Evolutionary conservation across 2,797 vertebrate genomes (phyloP), one percentile per base, ranked within the genome.

Genomic region (Diplodus sargus): DNA sequence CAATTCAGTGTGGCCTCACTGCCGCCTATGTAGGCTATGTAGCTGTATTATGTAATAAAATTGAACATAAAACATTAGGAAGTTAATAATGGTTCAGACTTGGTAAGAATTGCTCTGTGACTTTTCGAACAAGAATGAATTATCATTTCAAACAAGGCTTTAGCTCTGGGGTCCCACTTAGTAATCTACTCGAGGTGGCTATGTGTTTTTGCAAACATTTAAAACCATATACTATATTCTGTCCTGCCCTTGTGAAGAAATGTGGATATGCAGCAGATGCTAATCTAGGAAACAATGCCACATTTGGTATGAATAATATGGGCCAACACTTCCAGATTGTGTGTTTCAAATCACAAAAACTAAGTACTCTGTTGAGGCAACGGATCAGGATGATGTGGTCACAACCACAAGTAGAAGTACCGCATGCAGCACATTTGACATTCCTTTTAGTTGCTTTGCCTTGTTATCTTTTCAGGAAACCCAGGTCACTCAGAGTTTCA

Each of bases 391-490:
- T 43, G 2, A 3, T 30, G 49, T 12, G 45, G 45, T 4, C 58
- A 16, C 34, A 57, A 52, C 20, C 18, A 18, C 12, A 45, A 18
- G 12, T 63, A 13, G 28, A 39, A 23, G 48, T 30, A 63, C 28
- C 18, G 71, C 25, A 10, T 57, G 39, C n/a, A 42, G 28, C 20
- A 18, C 74, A 15, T 54, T 51, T 70, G 62, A 65, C 34, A 67
- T 45, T 60, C 15, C 2, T 16, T 39, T 1, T 25, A 18, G 47
- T 58, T 58, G 10, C 7, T 65, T 17, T 57, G 23, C 22, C 20
- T n/a, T 34, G 5, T 74, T 68, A 74, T 85, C 48, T 79, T 66
- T 45, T 43, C 22, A 25, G 25, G 1, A 64, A 62, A 71, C 28
- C 4, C 18, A 39, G 8, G 9, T 7, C 23, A 49, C 1, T 59